Base-by-base conservation (phyloP, 1,140 invertebrate genomes). In the Phymastichus coffea region DNA sequence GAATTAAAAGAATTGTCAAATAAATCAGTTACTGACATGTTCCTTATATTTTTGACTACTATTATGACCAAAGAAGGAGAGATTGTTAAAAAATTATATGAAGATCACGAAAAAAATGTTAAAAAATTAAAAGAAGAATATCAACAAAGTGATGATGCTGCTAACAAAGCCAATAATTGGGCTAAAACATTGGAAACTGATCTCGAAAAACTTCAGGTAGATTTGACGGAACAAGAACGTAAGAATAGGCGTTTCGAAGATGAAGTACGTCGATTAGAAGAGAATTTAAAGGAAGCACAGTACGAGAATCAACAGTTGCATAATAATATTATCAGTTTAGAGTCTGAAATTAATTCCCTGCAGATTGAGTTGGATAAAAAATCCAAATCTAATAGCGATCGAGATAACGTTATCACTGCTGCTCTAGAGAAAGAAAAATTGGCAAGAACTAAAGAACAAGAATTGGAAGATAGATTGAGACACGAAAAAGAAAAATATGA, bases 41-140 rank as follows among this genome's bases (percentile, higher is more conserved):
- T 78, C 9, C 9, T 37, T 1, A 41, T 62, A 2, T 72, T 79
- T 10, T 4, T 76, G 0, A 62, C 69, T 4, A 62, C 66, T 0
- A 52, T 80, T 1, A 57, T 78, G 44, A 40, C 57, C 3, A 79
- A 75, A 28, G 74, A 80, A 51, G 28, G 66, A 4, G 74, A 79
- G 55, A 53, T 79, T 6, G 51, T 76, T 0, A 65, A 71, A 15
- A 41, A 37, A 2, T 37, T 78, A 12, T 64, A 65, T 8, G 51
- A 70, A 37, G 25, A 57, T 12, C 66, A 53, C 2, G 41, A 68
- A 10, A 49, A 47, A 4, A 58, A 64, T 19, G 71, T 63, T 44
- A 26, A 68, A 28, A 68, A 68, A 17, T 48, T 78, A 1, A 59
- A 63, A 4, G 73, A 77, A 0, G 55, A 70, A 20, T 72, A 64